Evolutionary conservation across 2,888 invertebrate genomes (phyloP).

Genomic region (Drosophila subsilvestris): DNA sequence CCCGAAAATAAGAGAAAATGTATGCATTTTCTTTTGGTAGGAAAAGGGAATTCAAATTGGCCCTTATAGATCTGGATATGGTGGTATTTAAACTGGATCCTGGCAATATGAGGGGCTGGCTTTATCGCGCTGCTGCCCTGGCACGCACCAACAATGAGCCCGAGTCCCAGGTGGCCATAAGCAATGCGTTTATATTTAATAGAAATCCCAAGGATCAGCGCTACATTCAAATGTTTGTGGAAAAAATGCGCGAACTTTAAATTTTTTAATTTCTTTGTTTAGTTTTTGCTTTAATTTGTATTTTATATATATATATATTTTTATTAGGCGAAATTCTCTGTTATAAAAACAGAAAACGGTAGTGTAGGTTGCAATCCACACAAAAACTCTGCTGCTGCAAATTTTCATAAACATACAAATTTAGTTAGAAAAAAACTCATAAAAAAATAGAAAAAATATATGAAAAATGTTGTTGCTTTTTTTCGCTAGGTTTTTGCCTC

Average conservation of each 20-base stretch:
- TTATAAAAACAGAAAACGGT: constrained; percentile 9
- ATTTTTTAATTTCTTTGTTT: not conserved
- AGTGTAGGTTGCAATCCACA: constrained; percentile 40
- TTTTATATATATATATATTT: constrained; percentile 4
- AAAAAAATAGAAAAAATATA: constrained; percentile 14
- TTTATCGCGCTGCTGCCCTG: constrained; percentile 52
- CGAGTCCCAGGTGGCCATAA: constrained; percentile 39
- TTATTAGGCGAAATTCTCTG: not conserved
- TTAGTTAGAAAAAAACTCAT: constrained; percentile 31
- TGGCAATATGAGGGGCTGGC: constrained; percentile 52
- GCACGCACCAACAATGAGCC: constrained; percentile 52
- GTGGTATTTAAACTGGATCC: constrained; percentile 41
- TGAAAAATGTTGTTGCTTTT: constrained; percentile 22
- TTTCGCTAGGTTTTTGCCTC: constrained; percentile 31
- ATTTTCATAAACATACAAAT: constrained; percentile 37
- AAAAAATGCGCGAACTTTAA: constrained; percentile 52
- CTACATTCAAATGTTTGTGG: constrained; percentile 44
- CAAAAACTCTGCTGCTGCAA: not conserved
- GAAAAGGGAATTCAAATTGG: constrained; percentile 51
- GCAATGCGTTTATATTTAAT: constrained; percentile 34
- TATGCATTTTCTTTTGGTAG: constrained; percentile 2
- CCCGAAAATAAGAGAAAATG: fast-evolving
- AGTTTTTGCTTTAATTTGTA: not conserved
- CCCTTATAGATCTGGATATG: constrained; percentile 51
- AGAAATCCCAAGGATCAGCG: not conserved